phyloP scores from a whole-genome alignment of 2,113 vertebrate genomes.

The Tor tambroides region DNA sequence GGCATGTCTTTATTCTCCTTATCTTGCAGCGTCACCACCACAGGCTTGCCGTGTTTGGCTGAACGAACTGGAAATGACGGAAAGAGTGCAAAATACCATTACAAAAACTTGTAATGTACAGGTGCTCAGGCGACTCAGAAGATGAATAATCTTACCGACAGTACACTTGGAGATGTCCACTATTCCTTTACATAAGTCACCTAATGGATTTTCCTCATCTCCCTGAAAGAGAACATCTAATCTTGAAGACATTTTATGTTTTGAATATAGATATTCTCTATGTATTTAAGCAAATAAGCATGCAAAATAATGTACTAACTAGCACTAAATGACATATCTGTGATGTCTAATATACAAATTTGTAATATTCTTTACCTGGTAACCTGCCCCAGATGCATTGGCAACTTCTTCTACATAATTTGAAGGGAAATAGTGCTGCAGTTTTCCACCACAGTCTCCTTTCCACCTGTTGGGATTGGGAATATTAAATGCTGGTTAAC shows the following conservation, averaged over 20 bases:
- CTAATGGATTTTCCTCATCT: slow-evolving; percentile 90
- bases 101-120: background rate
- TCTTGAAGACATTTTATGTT: background rate
- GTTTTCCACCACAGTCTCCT: slow-evolving; percentile 88
- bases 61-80: slow-evolving; percentile 64
- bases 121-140: background rate
- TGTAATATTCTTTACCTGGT: slow-evolving; percentile 78
- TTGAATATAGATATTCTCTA: background rate
- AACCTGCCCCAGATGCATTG: slow-evolving; percentile 71
- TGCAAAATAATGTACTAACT: background rate
- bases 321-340: background rate
- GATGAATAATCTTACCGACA: slow-evolving; percentile 77
- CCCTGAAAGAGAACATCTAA: slow-evolving; percentile 36
- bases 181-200: slow-evolving; percentile 88
- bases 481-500: background rate
- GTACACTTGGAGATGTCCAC: slow-evolving; percentile 89
- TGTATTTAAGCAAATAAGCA: background rate
- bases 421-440: slow-evolving; percentile 91
- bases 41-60: slow-evolving; percentile 81
- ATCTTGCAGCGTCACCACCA: slow-evolving; percentile 86
- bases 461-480: slow-evolving; percentile 83
- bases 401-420: slow-evolving; percentile 92
- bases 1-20: slow-evolving; percentile 78
- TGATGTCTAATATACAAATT: background rate
- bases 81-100: background rate